Percentiles rank a stretch among this genome's conserved stretches.
Conservation (phyloP, 1,140 invertebrate genomes). For the Brachionus asplanchnoidis region DNA sequence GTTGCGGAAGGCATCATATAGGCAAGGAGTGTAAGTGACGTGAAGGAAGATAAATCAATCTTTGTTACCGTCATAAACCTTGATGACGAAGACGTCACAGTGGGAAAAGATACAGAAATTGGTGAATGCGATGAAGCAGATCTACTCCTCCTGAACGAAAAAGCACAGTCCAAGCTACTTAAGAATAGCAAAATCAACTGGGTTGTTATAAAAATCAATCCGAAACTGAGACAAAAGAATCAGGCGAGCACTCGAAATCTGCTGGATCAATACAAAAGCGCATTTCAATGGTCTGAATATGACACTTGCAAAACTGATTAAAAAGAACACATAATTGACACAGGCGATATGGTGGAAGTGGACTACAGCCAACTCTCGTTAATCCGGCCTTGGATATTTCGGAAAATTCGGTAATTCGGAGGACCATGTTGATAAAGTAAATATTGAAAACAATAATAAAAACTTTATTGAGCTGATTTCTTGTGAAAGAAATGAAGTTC, state of each 20-base stretch:
- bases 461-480: too few relatives aligned
- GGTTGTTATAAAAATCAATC: background rate
- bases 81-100: background rate
- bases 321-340: background rate
- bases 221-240: background rate
- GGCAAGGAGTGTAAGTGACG: background rate
- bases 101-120: background rate
- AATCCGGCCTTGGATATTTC: too few relatives aligned
- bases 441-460: too few relatives aligned
- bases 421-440: too few relatives aligned
- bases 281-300: background rate
- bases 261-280: background rate
- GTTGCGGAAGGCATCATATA: background rate
- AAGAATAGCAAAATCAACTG: background rate
- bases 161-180: background rate
- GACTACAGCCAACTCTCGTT: background rate
- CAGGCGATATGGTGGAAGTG: background rate
- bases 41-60: background rate
- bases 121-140: background rate
- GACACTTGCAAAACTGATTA: background rate
- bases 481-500: too few relatives aligned
- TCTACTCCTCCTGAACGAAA: background rate
- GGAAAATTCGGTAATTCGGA: background rate
- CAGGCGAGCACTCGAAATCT: background rate
- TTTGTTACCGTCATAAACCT: background rate